Evolutionary conservation across 1,140 invertebrate genomes (phyloP).

Genomic region (Dreissena polymorpha): DNA sequence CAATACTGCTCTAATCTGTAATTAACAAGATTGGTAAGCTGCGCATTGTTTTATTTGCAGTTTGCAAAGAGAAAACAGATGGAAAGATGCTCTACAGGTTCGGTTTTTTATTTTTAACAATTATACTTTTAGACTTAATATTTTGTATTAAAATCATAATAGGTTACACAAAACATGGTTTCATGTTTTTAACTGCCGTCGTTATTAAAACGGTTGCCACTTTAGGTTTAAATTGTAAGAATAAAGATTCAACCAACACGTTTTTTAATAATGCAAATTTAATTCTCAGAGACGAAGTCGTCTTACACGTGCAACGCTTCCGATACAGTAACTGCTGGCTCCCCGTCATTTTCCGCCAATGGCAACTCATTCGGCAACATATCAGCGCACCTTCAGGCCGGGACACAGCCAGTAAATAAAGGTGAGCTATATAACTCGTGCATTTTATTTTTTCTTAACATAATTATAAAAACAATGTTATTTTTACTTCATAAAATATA

Average conservation of each 20-base stretch:
- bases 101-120: no score
- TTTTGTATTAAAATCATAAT: background rate
- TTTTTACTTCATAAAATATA: no score
- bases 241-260: background rate
- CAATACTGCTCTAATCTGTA: no score
- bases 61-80: constrained; percentile 2
- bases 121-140: background rate
- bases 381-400: background rate
- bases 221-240: background rate
- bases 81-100: background rate
- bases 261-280: background rate
- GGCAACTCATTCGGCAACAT: background rate
- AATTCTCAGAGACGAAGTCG: background rate
- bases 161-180: background rate
- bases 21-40: no score
- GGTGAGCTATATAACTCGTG: background rate
- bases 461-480: no score
- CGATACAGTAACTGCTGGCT: background rate
- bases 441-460: no score
- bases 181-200: background rate
- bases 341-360: background rate
- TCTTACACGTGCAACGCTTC: background rate
- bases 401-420: background rate
- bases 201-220: background rate
- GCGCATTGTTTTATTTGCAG: background rate